Base-by-base conservation (phyloP, 2,113 vertebrate genomes). In the Malurus cyaneus region DNA sequence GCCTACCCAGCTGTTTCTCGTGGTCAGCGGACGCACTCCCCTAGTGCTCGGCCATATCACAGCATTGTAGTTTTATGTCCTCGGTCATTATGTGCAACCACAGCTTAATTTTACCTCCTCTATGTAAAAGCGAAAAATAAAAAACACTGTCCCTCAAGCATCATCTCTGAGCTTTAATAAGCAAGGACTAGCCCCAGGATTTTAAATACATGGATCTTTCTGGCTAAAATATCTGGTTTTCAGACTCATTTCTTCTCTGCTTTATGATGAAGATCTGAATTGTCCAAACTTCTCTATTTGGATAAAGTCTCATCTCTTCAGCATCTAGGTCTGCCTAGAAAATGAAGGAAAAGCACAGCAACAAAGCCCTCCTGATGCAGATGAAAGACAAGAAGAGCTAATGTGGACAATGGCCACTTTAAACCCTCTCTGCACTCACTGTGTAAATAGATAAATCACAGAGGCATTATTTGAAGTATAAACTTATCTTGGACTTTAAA, bases 81-180 rank as follows among this genome's bases (percentile, higher is more conserved):
- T 91, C 84, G 50, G 77, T 82, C 81, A 31, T 74, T 81, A 94
- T 90, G 56, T 39, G 56, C 66, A 92, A 56, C 44, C 17, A 2
- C 66, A 77, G 52, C 29, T 92, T 88, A n/a, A 46, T 80, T 93
- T 93, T 92, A 67, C 34, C 57, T 71, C 41, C 83, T 61, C 23
- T 28, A 42, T 59, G 21, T 57, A 15, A 41, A 89, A 65, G 71
- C 16, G 25, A 67, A 52, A 41, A 60, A 36, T 18, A 64, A 83
- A 87, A 61, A 18, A 61, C 71, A 59, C 18, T 86, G 46, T 90
- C 71, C 64, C 76, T 95, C 56, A 72, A 78, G 88, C 42, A 57
- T 54, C 49, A 57, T 72, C 39, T 92, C 69, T 83, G 52, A 80
- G 67, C 9, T 90, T 94, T 86, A 92, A 74, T 69, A 94, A 90